A percentile compares a stretch with the other conserved stretches of the same genome.
Evolutionary conservation across 2,113 vertebrate genomes (phyloP).

Genomic region (Odocoileus hemionus): DNA sequence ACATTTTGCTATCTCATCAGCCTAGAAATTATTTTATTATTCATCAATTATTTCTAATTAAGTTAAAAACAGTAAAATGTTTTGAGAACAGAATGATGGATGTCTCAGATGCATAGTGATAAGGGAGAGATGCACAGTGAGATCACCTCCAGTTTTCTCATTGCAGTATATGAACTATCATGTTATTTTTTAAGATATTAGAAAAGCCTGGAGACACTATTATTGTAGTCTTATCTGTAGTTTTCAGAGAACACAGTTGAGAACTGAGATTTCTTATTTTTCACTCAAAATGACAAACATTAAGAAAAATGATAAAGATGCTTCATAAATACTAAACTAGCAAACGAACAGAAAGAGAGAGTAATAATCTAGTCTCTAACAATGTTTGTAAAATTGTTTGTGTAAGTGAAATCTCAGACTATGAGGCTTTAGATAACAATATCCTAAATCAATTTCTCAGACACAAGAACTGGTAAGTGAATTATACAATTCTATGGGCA

Average conservation of each 20-base stretch:
- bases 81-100: background rate
- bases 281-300: background rate
- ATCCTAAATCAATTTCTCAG: slow-evolving; percentile 4
- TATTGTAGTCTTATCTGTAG: background rate
- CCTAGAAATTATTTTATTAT: background rate
- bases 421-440: background rate
- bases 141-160: background rate
- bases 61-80: background rate
- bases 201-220: background rate
- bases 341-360: background rate
- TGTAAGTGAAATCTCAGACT: background rate
- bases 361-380: background rate
- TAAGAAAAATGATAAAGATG: background rate
- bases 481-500: background rate
- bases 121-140: background rate
- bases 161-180: background rate
- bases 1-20: background rate
- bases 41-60: background rate
- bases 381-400: background rate
- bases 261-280: background rate
- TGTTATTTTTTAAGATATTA: background rate
- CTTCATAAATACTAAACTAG: background rate
- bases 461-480: background rate
- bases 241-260: background rate
- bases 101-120: background rate